A percentile compares a stretch with the other conserved stretches of the same genome.
Evolutionary conservation across 2,888 invertebrate genomes (phyloP).

Genomic region (Xylota sylvarum): DNA sequence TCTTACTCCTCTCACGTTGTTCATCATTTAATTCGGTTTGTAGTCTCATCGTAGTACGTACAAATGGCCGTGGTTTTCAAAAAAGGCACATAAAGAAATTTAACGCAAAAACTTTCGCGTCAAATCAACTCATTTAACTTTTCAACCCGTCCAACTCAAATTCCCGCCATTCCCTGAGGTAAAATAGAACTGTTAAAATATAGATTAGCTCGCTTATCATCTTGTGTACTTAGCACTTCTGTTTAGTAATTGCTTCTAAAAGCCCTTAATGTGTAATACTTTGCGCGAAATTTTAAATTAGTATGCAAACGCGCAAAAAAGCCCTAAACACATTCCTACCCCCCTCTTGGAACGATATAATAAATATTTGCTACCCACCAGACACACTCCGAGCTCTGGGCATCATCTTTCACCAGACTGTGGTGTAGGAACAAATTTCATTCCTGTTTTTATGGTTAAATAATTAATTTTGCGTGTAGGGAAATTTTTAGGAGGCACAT

Average conservation of each 20-base stretch:
- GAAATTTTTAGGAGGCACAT: background rate
- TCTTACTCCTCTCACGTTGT: background rate
- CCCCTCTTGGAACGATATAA: background rate
- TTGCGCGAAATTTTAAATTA: slow-evolving; percentile 4
- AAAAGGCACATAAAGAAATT: background rate
- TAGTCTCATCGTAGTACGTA: background rate
- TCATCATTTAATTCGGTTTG: background rate
- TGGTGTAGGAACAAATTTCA: background rate
- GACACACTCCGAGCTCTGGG: background rate
- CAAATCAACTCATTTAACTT: background rate
- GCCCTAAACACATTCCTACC: background rate
- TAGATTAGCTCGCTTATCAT: slow-evolving; percentile 4
- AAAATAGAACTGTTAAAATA: background rate
- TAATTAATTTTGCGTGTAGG: slow-evolving; percentile 5
- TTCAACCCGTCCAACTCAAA: background rate
- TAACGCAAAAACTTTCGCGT: background rate
- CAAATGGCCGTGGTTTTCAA: background rate
- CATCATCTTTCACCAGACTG: background rate
- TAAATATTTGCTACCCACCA: background rate
- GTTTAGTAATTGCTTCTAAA: background rate
- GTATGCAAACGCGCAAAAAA: slow-evolving; percentile 13
- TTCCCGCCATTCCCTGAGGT: background rate
- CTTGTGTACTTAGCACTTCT: slow-evolving; percentile 13
- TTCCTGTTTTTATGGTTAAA: background rate
- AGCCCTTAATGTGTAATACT: background rate